Base-by-base conservation (phyloP, 2,888 invertebrate species). In the Capitulum mitella region DNA sequence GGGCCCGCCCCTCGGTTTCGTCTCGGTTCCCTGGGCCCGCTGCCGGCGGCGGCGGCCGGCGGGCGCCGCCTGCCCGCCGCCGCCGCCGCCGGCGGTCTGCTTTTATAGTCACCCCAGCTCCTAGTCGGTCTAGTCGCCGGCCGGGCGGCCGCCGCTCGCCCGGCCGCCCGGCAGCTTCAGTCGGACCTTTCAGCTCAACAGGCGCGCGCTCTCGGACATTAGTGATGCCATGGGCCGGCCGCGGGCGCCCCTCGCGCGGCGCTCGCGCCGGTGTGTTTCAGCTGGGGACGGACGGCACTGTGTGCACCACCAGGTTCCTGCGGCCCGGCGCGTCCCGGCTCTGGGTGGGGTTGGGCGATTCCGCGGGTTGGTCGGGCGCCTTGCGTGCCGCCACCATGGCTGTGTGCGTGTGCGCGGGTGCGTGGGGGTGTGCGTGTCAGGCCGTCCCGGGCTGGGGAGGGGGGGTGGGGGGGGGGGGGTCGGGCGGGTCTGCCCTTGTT, bases 41-140 rank as follows among this genome's bases (percentile, higher is more conserved):
- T n/a, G n/a, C n/a, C n/a, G 54, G 54, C n/a, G 58, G 58, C 54
- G 3, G 58, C 22, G 58, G 58, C n/a, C n/a, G 34, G 29, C 29
- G 64, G 32, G 32, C 34, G 61, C 34, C 61, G 61, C 32, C 14
- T 32, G 61, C 32, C 61, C 10, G 14, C 32, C n/a, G 14, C 34
- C 34, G 16, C 34, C 34, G 29, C 26, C n/a, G n/a, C n/a, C n/a
- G n/a, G n/a, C 22, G 16, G 51, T 51, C 51, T 51, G 14, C 51
- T 5, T 22, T 51, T 22, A n/a, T n/a, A 51, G 51, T 51, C 51
- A 51, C 22, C 5, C 64, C 32, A 64, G 64, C 34, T 29, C 64
- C 64, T 40, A 37, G 70, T 70, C 70, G 26, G 70, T 70, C 40
- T 70, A 40, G 70, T 70, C 70, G 37, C n/a, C 58, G 70, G 70